Percentiles rank a stretch among this genome's conserved stretches.
phyloP scores from a whole-genome alignment of 2,797 vertebrate species.

The Scyliorhinus canicula region DNA sequence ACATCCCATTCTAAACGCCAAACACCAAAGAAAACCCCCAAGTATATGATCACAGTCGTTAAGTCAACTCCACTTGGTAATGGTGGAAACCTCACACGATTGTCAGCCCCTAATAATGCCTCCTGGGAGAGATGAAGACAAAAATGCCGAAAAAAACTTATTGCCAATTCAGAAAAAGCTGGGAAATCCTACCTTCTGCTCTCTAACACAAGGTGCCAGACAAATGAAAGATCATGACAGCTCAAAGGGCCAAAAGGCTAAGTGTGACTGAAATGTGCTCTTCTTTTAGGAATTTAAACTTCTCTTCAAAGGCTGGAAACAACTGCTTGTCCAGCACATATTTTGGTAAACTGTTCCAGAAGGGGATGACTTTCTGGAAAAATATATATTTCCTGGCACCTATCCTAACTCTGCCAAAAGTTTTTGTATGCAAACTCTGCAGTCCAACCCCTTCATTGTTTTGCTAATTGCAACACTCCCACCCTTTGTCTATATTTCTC shows the following conservation, averaged over 20 bases:
- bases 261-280: background rate
- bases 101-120: background rate
- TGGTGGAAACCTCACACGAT: background rate
- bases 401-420: background rate
- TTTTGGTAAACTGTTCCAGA: constrained; percentile 29
- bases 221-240: background rate
- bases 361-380: constrained; percentile 12
- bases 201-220: background rate
- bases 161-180: background rate
- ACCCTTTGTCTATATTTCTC: background rate
- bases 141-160: background rate
- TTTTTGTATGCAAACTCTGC: background rate
- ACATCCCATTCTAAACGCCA: background rate
- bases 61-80: background rate
- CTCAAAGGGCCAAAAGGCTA: too few relatives aligned
- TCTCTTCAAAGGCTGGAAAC: constrained; percentile 10
- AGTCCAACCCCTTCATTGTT: background rate
- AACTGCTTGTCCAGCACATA: constrained; percentile 21
- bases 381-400: constrained; percentile 7
- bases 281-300: background rate
- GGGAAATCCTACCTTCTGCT: background rate
- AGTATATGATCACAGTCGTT: background rate
- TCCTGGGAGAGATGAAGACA: background rate
- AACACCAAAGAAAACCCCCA: background rate
- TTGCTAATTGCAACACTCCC: background rate